Percentiles rank a stretch among this genome's conserved stretches.
Evolutionary conservation across 2,888 invertebrate genomes (phyloP).

Genomic region (Apodemia mormo): DNA sequence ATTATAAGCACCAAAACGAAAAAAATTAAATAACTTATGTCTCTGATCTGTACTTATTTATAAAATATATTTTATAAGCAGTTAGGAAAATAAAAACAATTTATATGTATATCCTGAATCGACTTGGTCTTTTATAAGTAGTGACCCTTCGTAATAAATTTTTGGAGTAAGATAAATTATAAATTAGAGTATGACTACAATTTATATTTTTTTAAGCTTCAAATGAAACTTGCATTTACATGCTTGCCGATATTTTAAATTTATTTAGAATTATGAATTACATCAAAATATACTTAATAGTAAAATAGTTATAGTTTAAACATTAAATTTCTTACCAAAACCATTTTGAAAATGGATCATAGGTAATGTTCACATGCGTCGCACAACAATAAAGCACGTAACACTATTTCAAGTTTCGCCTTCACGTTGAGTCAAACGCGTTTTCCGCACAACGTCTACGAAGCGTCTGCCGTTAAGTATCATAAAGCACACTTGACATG

Average conservation of each 20-base stretch:
- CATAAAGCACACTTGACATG: conserved; percentile 39
- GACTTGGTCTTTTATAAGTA: too few species aligned
- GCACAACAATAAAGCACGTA: conserved; percentile 16
- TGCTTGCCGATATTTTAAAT: neutral
- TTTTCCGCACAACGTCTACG: conserved; percentile 62
- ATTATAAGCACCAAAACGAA: too few species aligned
- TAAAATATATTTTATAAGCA: too few species aligned
- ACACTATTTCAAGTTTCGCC: conserved; percentile 5
- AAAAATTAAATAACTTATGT: too few species aligned
- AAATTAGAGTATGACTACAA: too few species aligned
- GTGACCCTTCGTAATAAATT: too few species aligned
- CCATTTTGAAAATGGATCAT: conserved; percentile 15
- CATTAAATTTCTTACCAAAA: neutral
- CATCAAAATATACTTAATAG: neutral
- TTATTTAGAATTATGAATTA: neutral
- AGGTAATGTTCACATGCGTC: conserved; percentile 12
- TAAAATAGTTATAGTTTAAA: neutral
- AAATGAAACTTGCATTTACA: neutral
- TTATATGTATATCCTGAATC: too few species aligned
- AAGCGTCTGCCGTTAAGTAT: conserved; percentile 48
- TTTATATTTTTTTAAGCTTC: too few species aligned
- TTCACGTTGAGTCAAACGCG: conserved; percentile 43
- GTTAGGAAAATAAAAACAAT: too few species aligned
- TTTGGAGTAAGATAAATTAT: too few species aligned
- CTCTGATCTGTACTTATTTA: too few species aligned